These are phyloP conservation scores for Micromussa lordhowensis DNA, from an alignment of 92 coral and sea anemone genomes.

Conservation along the genomic window DNA sequence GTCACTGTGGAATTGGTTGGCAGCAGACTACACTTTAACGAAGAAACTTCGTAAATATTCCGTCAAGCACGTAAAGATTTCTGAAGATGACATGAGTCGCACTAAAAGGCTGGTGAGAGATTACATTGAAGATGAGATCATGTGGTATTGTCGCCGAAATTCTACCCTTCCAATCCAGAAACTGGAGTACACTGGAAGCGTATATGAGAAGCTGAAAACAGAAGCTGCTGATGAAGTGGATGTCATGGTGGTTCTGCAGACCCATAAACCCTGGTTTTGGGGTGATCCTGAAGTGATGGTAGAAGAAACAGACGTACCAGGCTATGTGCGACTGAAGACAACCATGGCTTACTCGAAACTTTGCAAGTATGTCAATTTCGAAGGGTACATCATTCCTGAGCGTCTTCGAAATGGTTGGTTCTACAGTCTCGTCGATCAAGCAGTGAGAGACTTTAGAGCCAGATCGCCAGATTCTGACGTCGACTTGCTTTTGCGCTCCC, in stretches of 20 bases:
- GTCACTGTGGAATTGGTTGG: not conserved
- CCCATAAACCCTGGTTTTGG: constrained; percentile 35
- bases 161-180: constrained; percentile 60
- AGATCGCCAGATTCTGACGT: constrained; percentile 5
- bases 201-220: constrained; percentile 78
- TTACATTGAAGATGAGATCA: constrained; percentile 49
- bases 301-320: constrained; percentile 45
- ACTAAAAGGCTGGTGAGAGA: constrained; percentile 62
- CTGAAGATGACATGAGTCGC: constrained; percentile 55
- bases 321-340: constrained; percentile 69
- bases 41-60: constrained; percentile 67
- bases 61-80: constrained; percentile 65
- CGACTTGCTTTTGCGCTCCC: constrained; percentile 47
- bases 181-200: constrained; percentile 82
- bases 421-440: constrained; percentile 56
- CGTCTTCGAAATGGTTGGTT: constrained; percentile 71
- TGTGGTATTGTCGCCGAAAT: constrained; percentile 42
- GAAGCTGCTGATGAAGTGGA: constrained; percentile 89
- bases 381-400: constrained; percentile 55
- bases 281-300: constrained; percentile 46
- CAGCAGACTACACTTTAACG: constrained; percentile 28
- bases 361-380: constrained; percentile 35
- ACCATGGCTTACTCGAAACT: constrained; percentile 31
- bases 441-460: constrained; percentile 29
- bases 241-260: constrained; percentile 75